Base-by-base conservation (phyloP, 2,797 vertebrate species). In the Austrolebias charrua region DNA sequence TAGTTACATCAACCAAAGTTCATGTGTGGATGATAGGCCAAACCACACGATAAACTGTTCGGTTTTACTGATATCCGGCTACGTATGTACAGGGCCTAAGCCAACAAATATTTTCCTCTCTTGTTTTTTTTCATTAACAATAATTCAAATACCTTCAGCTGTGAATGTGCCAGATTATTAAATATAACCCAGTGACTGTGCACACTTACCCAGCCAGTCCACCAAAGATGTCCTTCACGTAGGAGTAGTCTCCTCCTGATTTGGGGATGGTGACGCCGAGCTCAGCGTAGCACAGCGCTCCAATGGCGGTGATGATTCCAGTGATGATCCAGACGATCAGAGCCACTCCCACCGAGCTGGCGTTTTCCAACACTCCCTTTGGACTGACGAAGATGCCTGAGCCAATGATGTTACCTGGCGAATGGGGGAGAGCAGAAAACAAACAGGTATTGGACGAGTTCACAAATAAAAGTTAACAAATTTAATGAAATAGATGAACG, bases 361-460 rank as follows among this genome's bases (percentile, higher is more conserved):
- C 95, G 1, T 96, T 96, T 86, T 97, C 96, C 91, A 97, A 53
- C 65, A 97, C 96, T 0, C 96, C 96, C 83, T 97, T 97, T 0
- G 96, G 96, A 2, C 95, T 97, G 60, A 97, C 96, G 29, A 97
- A 97, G 89, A 97, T 97, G 66, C 96, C 96, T 0, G 96, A 97
- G 70, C 96, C 96, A 1, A 97, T 97, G 59, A 97, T 97, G 87
- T 97, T 97, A 72, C 96, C 96, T 97, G 80, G 1, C n/a, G 72
- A 35, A 61, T n/a, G 8, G 19, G 4, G 24, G 11, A 16, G 24
- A 6, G 16, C 19, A 40, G 40, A 20, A 13, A 33, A 44, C 15
- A 35, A 54, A 53, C 28, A 18, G 42, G 35, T 0, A 58, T 73
- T 33, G 60, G 55, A 5, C 71, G 28, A 31, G 38, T 40, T 11